phyloP scores from a whole-genome alignment of 2,797 vertebrate genomes.

The Mergus octosetaceus region DNA sequence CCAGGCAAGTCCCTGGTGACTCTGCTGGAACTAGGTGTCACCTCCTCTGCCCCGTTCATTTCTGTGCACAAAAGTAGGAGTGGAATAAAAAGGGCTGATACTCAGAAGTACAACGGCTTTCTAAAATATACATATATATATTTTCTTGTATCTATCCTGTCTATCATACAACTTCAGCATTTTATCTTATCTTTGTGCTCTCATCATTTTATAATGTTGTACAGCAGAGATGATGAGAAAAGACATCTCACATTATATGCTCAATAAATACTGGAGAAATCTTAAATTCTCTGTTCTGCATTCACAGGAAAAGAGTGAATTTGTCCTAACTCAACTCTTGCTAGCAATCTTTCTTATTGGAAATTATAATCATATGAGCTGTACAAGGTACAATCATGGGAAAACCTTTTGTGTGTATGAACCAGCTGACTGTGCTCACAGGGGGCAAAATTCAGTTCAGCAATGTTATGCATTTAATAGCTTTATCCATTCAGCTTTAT shows the following conservation, averaged over 20 bases:
- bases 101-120: neutral
- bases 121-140: neutral
- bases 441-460: constrained; percentile 39
- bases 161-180: neutral
- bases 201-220: neutral
- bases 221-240: neutral
- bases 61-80: neutral
- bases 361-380: constrained; percentile 51
- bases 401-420: constrained; percentile 28
- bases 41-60: neutral
- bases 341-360: neutral
- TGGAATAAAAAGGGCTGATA: neutral
- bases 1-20: neutral
- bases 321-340: neutral
- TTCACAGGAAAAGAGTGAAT: neutral
- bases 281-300: neutral
- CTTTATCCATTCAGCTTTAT: constrained; percentile 73
- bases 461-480: constrained; percentile 57
- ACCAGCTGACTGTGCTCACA: constrained; percentile 38
- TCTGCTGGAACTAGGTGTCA: neutral
- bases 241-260: neutral
- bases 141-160: neutral
- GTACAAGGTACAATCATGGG: constrained; percentile 22
- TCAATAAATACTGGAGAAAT: constrained; percentile 16
- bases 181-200: neutral